Percentiles rank a stretch among this genome's conserved stretches.
phyloP scores from a whole-genome alignment of 2,797 vertebrate genomes.

The Coracias cyanogaster region DNA sequence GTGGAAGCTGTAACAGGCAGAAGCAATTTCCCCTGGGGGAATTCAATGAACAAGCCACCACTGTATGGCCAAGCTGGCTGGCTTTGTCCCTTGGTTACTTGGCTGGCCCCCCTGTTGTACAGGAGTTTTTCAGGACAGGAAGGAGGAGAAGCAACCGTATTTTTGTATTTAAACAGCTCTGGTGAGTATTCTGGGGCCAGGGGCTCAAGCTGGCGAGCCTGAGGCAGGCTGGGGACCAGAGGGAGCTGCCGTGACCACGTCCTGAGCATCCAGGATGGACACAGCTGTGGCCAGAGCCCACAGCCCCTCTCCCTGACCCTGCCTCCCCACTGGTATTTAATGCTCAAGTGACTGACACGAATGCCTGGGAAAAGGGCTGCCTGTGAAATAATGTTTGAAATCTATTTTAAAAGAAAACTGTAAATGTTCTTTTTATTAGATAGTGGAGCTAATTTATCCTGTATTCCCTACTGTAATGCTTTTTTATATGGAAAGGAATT shows the following conservation, averaged over 20 bases:
- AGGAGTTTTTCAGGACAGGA: background rate
- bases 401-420: conserved; percentile 76
- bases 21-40: background rate
- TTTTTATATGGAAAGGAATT: conserved; percentile 77
- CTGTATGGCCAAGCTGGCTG: background rate
- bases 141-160: conserved; percentile 10
- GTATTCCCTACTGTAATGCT: conserved; percentile 71
- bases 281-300: background rate
- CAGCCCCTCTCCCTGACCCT: background rate
- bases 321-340: background rate
- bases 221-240: background rate
- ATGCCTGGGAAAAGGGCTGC: conserved; percentile 41
- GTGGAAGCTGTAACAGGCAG: background rate
- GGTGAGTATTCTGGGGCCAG: background rate
- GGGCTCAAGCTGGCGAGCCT: background rate
- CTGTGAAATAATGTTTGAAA: conserved; percentile 55
- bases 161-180: background rate
- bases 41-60: background rate
- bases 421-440: conserved; percentile 74
- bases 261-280: background rate
- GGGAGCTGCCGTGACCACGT: background rate
- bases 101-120: background rate
- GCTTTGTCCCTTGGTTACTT: background rate
- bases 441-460: conserved; percentile 79
- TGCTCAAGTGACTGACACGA: conserved; percentile 32